These are phyloP conservation scores for Urophycis tenuis DNA, from an alignment of 2,797 vertebrate genomes.

Conservation along the genomic window DNA sequence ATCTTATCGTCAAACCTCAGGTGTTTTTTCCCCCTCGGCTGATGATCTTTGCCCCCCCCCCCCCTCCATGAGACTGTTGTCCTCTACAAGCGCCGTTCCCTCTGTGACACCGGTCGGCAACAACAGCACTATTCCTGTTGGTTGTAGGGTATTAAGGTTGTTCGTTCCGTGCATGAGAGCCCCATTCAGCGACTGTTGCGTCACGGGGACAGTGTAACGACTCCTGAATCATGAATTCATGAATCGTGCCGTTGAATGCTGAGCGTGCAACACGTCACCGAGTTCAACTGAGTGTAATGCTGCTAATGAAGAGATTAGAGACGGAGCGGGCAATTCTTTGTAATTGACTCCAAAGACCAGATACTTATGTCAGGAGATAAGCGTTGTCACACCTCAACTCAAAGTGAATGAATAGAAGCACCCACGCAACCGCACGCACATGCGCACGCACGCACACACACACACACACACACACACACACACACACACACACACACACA, in stretches of 20 bases:
- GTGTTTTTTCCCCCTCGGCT: too few species aligned
- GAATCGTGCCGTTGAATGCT: not conserved
- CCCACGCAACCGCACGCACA: too few species aligned
- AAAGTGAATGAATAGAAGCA: not conserved
- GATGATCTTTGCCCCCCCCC: too few species aligned
- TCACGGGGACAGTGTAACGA: not conserved
- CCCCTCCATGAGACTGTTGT: too few species aligned
- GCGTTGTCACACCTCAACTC: not conserved
- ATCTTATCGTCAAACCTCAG: too few species aligned
- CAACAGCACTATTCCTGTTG: not conserved
- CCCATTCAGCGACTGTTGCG: too few species aligned
- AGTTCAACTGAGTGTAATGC: not conserved
- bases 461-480: not conserved
- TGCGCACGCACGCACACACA: not conserved
- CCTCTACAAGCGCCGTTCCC: not conserved
- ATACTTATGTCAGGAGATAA: not conserved
- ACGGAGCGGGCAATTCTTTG: not conserved
- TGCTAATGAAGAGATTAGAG: not conserved
- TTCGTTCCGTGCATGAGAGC: not conserved
- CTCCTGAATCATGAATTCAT: not conserved
- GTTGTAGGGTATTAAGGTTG: not conserved
- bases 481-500: constrained; percentile 1
- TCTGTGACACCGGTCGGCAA: not conserved
- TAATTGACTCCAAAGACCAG: not conserved
- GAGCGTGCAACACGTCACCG: not conserved